phyloP scores from a whole-genome alignment of 1,140 invertebrate genomes.

The Zelostemma sp. region DNA sequence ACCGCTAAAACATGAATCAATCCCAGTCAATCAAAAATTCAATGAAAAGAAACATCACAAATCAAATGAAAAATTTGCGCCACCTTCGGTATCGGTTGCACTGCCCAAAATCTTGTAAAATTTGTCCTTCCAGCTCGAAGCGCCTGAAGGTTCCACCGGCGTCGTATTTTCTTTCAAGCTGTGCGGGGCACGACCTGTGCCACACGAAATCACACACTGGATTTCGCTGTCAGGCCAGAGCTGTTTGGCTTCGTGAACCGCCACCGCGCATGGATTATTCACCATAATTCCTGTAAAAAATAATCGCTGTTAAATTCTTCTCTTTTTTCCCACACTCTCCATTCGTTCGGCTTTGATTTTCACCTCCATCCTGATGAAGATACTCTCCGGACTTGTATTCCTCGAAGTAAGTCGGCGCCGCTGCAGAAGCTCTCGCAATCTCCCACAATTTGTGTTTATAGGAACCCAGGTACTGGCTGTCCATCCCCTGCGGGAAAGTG shows the following conservation, averaged over 20 bases:
- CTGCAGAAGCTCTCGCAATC: conserved; percentile 90
- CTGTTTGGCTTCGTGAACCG: conserved; percentile 87
- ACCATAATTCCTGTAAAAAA: conserved; percentile 85
- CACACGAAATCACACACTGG: conserved; percentile 90
- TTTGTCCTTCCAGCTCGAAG: conserved; percentile 83
- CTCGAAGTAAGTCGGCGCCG: conserved; percentile 93
- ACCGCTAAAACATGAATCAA: conserved; percentile 73
- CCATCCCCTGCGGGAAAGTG: conserved; percentile 79
- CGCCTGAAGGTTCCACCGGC: conserved; percentile 23
- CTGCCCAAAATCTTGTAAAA: conserved; percentile 88
- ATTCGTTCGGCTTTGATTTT: too few relatives aligned
- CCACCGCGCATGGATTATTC: conserved; percentile 93
- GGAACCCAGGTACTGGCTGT: conserved; percentile 85
- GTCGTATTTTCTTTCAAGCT: conserved; percentile 55
- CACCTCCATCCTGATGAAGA: conserved; percentile 81
- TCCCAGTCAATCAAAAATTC: conserved; percentile 12
- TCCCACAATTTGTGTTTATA: conserved; percentile 85
- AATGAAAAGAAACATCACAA: not conserved
- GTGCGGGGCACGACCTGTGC: conserved; percentile 79
- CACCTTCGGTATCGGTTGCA: conserved; percentile 91
- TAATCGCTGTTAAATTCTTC: too few relatives aligned
- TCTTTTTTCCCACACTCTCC: too few relatives aligned
- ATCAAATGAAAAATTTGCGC: conserved; percentile 10
- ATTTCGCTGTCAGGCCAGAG: conserved; percentile 86
- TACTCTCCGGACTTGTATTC: conserved; percentile 83